Evolutionary conservation across 2,888 invertebrate genomes (phyloP), one percentile per base, ranked within the genome.

Genomic region (Hybos culiciformis): DNA sequence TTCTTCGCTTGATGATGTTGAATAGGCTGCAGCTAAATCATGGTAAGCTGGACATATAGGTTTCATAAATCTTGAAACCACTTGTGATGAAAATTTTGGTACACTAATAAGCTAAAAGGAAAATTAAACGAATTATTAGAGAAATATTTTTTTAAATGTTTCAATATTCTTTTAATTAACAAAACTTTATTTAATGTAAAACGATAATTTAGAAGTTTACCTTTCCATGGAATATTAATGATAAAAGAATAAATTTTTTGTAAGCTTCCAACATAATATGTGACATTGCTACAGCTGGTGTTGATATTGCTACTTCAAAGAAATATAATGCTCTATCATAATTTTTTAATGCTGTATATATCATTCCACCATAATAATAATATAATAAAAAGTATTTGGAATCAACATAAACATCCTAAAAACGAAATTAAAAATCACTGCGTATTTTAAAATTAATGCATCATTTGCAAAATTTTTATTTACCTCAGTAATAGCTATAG

Each of bases 321-420:
- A 91, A 94, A 67, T 92, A 94, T 47, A 93, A 69, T 8, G 94
- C 92, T 58, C 91, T 74, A 53, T 92, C 88, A 61, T 86, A 90
- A 59, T 92, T 88, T 63, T 94, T 92, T 56, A 94, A 68, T 11
- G 90, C 87, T 43, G 92, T 80, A 65, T 93, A 96, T 53, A 96
- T 90, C 90, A 96, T 92, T 41, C 96, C 96, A 45, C 94, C 94
- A 62, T 97, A 97, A 65, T 96, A 96, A 62, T 90, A 96, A 64
- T 92, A 96, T 0, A 91, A 73, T 41, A 97, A 73, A 62, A 93
- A 93, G 64, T 90, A 83, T 57, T 67, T 67, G 40, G 67, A 58
- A 55, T 67, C 67, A 46, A 62, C 58, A 83, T 59, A 80, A 75
- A 50, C 80, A 79, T 57, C 84, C 84, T 71, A 76, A 62, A 47